phyloP scores from a whole-genome alignment of 2,888 invertebrate species.

The Synanthedon andrenaeformis region DNA sequence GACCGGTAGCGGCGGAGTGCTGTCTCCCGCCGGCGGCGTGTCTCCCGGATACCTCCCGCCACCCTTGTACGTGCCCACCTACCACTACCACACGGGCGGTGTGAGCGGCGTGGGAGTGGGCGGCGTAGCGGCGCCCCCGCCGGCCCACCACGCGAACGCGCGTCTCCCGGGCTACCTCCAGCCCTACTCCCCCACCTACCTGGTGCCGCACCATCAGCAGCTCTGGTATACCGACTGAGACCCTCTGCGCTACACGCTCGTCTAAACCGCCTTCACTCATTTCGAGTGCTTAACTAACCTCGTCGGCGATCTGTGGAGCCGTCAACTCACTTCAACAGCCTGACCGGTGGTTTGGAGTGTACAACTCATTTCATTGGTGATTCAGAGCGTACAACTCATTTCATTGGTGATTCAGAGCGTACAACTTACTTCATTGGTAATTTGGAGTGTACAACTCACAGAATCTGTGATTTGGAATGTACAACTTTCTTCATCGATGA shows the following conservation, averaged over 20 bases:
- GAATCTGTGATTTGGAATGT: too few species aligned
- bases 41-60: slow-evolving; percentile 59
- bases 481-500: too few species aligned
- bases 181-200: slow-evolving; percentile 62
- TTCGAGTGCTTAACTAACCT: background rate
- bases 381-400: too few species aligned
- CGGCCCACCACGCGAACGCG: slow-evolving; percentile 84
- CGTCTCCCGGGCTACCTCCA: slow-evolving; percentile 62
- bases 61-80: slow-evolving; percentile 61
- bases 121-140: slow-evolving; percentile 83
- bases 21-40: slow-evolving; percentile 60
- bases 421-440: too few species aligned
- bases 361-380: too few species aligned
- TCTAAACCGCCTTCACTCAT: background rate
- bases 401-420: too few species aligned
- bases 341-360: too few species aligned
- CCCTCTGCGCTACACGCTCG: background rate
- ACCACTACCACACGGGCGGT: slow-evolving; percentile 56
- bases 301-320: too few species aligned
- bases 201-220: slow-evolving; percentile 69
- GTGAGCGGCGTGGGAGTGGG: slow-evolving; percentile 39
- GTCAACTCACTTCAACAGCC: too few species aligned
- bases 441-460: too few species aligned
- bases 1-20: slow-evolving; percentile 48
- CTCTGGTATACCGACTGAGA: slow-evolving; percentile 82